Evolutionary conservation across 2,797 vertebrate genomes (phyloP), one percentile per base, ranked within the genome.

Genomic region (Anguilla megastoma): DNA sequence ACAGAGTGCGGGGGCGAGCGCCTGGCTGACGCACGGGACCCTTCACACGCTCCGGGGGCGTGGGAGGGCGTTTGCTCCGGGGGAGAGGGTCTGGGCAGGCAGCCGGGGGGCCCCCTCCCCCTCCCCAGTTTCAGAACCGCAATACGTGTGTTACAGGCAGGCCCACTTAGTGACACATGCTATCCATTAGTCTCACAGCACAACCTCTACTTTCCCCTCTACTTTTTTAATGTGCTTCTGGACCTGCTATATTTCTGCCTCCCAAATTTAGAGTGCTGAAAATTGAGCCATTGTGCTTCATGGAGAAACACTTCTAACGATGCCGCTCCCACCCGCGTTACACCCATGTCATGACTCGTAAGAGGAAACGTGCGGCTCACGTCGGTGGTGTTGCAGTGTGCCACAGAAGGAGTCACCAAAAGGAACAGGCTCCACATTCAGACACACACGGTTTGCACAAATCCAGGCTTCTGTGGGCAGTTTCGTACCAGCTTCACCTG

Each of bases 231-330:
- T 41, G 24, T 9, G 33, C 24, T 6, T 36, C 33, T 56, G 86
- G 63, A 60, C n/a, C 45, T n/a, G 27, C 54, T 33, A 50, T 50
- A 66, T 69, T 66, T 36, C 63, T 52, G 76, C 80, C 63, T 83
- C 76, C 4, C 58, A 83, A 52, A 66, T 83, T 87, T 87, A 60
- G 58, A 63, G 50, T 30, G 12, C 45, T 36, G 41, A 87, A 79
- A 80, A 79, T 41, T 48, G 74, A 82, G 86, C 69, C 76, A 87
- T 87, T 87, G 76, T 82, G 86, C 45, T 87, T 87, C 33, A 18
- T 3, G 84, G 52, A 85, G 71, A 54, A 33, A 58, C 30, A 27
- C 30, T 87, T 60, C 76, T 76, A 71, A 7, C 5, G 33, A 79
- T 50, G 79, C 50, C 79, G 21, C 45, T 50, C 18, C 21, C 41